These are phyloP conservation scores for Aphaenogaster ashmeadi DNA, from an alignment of 1,140 invertebrate genomes.

Conservation along the genomic window DNA sequence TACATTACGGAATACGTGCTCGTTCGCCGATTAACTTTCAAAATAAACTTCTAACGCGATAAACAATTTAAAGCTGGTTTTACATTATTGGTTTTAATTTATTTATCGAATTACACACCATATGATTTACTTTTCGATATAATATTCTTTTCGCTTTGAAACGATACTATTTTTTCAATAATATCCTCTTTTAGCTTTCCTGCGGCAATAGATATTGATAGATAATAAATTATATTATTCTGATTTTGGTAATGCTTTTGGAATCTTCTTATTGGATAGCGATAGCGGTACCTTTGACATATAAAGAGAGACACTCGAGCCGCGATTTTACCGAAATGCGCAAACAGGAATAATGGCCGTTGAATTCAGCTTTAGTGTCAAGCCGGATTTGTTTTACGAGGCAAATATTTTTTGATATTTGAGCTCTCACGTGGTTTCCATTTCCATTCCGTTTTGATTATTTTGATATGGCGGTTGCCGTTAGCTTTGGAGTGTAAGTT, in stretches of 20 bases:
- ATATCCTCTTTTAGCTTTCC: background rate
- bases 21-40: background rate
- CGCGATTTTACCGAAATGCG: slow-evolving; percentile 1
- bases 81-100: background rate
- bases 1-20: background rate
- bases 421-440: slow-evolving; percentile 16
- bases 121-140: background rate
- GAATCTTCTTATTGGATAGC: background rate
- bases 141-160: background rate
- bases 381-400: slow-evolving; percentile 35
- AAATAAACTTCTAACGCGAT: background rate
- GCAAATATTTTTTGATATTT: slow-evolving; percentile 58
- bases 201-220: background rate
- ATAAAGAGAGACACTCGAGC: background rate
- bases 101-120: background rate
- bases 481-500: slow-evolving; percentile 26
- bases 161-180: background rate
- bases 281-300: background rate
- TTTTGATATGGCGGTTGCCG: slow-evolving; percentile 21
- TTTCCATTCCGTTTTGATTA: slow-evolving; percentile 38
- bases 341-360: slow-evolving; percentile 11
- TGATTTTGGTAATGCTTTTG: background rate
- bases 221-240: background rate
- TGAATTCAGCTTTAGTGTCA: slow-evolving; percentile 42
- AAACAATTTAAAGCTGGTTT: background rate